Evolutionary conservation across 1,140 invertebrate genomes (phyloP), one percentile per base, ranked within the genome.

Genomic region (Maniola jurtina): DNA sequence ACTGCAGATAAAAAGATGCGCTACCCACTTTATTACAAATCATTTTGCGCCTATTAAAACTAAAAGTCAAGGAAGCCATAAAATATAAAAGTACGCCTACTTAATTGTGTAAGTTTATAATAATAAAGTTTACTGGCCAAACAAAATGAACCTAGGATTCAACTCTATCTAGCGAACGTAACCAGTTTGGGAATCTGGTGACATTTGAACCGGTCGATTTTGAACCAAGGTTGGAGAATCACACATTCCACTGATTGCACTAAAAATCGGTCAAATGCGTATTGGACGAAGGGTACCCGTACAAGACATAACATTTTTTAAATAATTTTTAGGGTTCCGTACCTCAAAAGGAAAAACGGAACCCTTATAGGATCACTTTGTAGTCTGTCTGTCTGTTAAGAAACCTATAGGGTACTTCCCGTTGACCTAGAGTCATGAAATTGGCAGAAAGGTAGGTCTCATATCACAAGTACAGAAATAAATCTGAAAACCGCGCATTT

Each of bases 171-270:
- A 58, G 15, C 6, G 48, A 65, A 55, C 34, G 42, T 50, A 70
- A 69, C 70, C 58, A 61, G 66, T 68, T 63, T 58, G 54, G 40
- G 45, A 45, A 35, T 50, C 54, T 59, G 50, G 61, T 66, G 72
- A 77, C 70, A 77, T 77, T 77, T 77, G 75, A 73, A 70, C 72
- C 64, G 68, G 65, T 45, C 66, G 61, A 63, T 64, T 67, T 66
- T 55, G 64, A 62, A 58, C 66, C 75, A 76, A 79, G 79, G 77
- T 61, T 71, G 63, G 47, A 16, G 48, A 66, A 70, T 75, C 70
- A 73, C 72, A 73, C 73, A 70, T 70, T 68, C 62, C 74, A 71
- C 68, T 63, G 55, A 70, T 55, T 55, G 61, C 36, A 63, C 35
- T 40, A 55, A 33, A 34, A 11, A 5, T n/a, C n/a, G n/a, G n/a